phyloP scores from a whole-genome alignment of 1,140 invertebrate species.

The Mizuhopecten yessoensis region DNA sequence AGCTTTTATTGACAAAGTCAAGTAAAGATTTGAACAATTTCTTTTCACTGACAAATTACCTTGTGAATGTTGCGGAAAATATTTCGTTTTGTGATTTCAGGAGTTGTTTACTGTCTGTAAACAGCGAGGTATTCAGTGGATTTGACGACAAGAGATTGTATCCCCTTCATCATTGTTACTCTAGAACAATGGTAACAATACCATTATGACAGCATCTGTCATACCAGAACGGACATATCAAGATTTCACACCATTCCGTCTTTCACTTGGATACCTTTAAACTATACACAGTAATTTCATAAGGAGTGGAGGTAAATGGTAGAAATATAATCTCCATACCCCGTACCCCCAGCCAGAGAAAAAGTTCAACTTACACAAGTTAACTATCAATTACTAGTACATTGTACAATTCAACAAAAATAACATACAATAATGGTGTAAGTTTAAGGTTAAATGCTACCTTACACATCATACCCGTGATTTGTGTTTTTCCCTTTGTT shows the following conservation, averaged over 20 bases:
- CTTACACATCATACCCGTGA: too few relatives aligned
- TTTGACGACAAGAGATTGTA: neutral
- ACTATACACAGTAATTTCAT: neutral
- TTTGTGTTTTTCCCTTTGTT: too few relatives aligned
- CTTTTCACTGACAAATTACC: slow-evolving; percentile 38
- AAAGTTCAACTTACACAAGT: too few relatives aligned
- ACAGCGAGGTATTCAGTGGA: neutral
- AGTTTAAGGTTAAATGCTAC: too few relatives aligned
- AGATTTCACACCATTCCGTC: neutral
- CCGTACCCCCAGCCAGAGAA: too few relatives aligned
- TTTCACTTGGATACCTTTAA: slow-evolving; percentile 17
- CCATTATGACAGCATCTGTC: neutral
- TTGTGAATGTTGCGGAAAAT: slow-evolving; percentile 34
- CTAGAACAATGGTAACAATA: neutral
- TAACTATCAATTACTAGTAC: too few relatives aligned
- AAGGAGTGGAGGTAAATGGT: neutral
- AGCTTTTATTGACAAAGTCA: neutral
- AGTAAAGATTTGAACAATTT: slow-evolving; percentile 29
- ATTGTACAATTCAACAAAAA: too few relatives aligned
- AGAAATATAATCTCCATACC: neutral
- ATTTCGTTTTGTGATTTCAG: slow-evolving; percentile 26
- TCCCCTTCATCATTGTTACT: neutral
- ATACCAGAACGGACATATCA: neutral
- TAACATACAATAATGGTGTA: too few relatives aligned
- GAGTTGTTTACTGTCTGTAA: neutral